Conservation (phyloP, 2,797 vertebrate genomes). For the Anisognathus igniventris region DNA sequence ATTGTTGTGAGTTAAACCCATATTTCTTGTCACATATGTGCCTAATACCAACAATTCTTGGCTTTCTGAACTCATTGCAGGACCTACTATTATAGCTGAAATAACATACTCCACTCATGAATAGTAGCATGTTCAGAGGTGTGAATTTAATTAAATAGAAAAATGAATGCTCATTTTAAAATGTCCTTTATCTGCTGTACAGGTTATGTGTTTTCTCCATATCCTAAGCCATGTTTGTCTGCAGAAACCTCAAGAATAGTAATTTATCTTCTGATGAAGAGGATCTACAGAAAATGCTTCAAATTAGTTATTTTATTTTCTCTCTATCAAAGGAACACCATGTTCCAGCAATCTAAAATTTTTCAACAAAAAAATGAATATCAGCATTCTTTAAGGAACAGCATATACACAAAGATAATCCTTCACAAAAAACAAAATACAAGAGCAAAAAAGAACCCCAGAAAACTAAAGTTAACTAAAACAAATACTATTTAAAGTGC, state of each 20-base stretch:
- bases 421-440: not conserved
- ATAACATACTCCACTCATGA: not conserved
- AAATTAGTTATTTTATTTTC: not conserved
- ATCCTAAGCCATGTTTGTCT: not conserved
- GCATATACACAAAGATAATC: not conserved
- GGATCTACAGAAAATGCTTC: not conserved
- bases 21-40: not conserved
- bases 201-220: not conserved
- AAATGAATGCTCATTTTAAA: not conserved
- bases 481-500: not conserved
- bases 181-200: not conserved
- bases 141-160: not conserved
- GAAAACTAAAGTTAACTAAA: not conserved
- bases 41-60: not conserved
- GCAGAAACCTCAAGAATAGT: not conserved
- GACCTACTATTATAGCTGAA: not conserved
- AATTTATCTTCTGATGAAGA: not conserved
- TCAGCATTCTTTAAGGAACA: not conserved
- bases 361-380: not conserved
- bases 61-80: not conserved
- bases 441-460: not conserved
- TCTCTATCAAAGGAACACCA: not conserved
- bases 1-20: not conserved
- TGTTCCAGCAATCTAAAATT: not conserved
- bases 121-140: not conserved